These are phyloP conservation scores for Agonopterix heracliana DNA, from an alignment of 2,888 invertebrate species.

Conservation along the genomic window DNA sequence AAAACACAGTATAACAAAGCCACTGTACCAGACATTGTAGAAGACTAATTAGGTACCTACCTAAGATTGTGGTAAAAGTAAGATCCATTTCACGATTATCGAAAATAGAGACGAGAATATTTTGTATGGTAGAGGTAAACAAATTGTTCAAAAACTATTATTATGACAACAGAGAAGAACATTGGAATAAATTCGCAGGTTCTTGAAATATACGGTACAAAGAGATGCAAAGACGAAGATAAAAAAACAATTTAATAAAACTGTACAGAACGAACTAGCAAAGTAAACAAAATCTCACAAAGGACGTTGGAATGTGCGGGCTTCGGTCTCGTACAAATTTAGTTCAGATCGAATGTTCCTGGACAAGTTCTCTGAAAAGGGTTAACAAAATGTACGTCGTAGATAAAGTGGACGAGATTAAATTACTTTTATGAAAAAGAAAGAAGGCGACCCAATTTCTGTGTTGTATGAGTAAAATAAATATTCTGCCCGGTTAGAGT, in stretches of 20 bases:
- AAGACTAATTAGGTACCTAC: too few species aligned
- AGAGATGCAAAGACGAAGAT: conserved; percentile 22
- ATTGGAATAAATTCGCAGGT: not conserved
- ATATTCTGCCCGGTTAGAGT: conserved; percentile 13
- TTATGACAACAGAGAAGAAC: too few species aligned
- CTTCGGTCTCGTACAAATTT: conserved; percentile 63
- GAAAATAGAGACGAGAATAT: too few species aligned
- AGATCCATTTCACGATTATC: too few species aligned
- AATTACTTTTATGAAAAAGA: conserved; percentile 53
- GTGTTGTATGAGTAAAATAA: conserved; percentile 24
- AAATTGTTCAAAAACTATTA: too few species aligned
- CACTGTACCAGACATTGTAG: too few species aligned
- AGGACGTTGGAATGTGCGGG: conserved; percentile 63
- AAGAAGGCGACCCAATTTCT: conserved; percentile 28
- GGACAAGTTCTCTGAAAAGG: conserved; percentile 66
- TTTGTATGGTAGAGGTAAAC: too few species aligned
- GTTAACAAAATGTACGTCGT: conserved; percentile 47
- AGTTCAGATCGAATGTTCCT: conserved; percentile 66
- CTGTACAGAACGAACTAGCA: conserved; percentile 50
- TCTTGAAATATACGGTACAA: not conserved
- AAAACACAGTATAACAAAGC: too few species aligned
- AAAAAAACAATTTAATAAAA: conserved; percentile 57
- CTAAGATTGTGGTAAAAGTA: too few species aligned
- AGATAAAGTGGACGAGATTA: conserved; percentile 55
- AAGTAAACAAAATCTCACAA: conserved; percentile 66